These are phyloP conservation scores for Vulpes vulpes DNA, from an alignment of 2,113 vertebrate species.

Conservation along the genomic window DNA sequence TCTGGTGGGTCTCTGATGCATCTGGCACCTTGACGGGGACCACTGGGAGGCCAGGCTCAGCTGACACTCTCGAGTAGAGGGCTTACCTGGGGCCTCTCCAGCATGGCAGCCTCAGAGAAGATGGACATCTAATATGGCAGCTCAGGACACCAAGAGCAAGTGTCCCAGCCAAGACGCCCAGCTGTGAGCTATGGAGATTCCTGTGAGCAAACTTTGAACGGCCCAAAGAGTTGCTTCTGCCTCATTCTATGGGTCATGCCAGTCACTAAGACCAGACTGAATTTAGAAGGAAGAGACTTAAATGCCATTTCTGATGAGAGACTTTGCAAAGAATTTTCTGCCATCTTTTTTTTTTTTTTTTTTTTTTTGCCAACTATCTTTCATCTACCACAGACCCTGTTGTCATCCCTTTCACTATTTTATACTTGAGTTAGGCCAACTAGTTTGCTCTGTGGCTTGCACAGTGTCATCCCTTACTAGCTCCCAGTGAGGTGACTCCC, in stretches of 20 bases:
- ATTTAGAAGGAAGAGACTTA: neutral
- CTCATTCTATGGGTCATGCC: neutral
- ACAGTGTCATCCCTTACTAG: neutral
- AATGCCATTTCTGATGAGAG: neutral
- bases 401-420: neutral
- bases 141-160: neutral
- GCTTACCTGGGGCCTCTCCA: neutral
- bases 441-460: neutral
- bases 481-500: rapidly evolving
- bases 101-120: too few relatives aligned
- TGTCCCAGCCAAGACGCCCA: too few relatives aligned
- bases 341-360: neutral
- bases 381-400: neutral
- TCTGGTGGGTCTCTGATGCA: neutral
- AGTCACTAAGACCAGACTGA: neutral
- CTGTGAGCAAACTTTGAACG: neutral
- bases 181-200: neutral
- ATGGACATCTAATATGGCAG: too few relatives aligned
- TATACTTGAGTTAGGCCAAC: neutral
- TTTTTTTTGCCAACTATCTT: neutral
- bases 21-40: neutral
- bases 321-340: neutral
- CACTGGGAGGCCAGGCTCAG: neutral
- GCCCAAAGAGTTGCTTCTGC: neutral
- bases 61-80: neutral